phyloP scores from a whole-genome alignment of 2,797 vertebrate genomes.

The Chaunax sp. region DNA sequence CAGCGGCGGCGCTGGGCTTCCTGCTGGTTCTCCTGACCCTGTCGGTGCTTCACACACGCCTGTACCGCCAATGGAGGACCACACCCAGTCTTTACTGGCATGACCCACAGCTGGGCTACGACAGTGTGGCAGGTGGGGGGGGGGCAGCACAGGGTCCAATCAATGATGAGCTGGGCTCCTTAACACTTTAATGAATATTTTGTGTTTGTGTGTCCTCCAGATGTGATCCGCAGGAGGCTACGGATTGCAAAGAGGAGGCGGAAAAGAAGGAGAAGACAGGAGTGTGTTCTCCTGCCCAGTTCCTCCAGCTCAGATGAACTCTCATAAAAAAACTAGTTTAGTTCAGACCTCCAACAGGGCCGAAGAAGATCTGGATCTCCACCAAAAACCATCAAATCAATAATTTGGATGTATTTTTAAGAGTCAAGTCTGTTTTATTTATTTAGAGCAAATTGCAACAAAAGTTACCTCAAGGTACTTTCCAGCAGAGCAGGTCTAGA shows the following conservation, averaged over 20 bases:
- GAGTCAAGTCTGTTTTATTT: no score
- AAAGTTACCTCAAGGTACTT: no score
- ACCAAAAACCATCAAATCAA: no score
- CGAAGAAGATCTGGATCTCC: no score
- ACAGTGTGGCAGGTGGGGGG: constrained; percentile 87
- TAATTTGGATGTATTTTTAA: no score
- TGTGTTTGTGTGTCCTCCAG: constrained; percentile 64
- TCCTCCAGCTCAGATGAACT: constrained; percentile 77
- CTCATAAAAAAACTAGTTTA: constrained; percentile 28
- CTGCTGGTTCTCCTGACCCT: constrained; percentile 88
- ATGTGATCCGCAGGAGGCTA: constrained; percentile 84
- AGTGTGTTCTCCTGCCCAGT: constrained; percentile 76
- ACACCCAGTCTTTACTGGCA: constrained; percentile 90
- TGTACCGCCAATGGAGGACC: constrained; percentile 88
- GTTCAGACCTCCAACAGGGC: no score
- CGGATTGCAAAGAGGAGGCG: constrained; percentile 74
- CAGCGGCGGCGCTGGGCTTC: constrained; percentile 89
- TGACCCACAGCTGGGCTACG: constrained; percentile 81
- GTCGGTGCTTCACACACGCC: constrained; percentile 89
- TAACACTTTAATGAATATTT: no score
- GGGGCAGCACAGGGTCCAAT: no score
- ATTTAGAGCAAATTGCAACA: no score
- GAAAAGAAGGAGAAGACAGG: constrained; percentile 77
- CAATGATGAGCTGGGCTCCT: no score
- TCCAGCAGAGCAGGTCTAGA: no score